phyloP scores from a whole-genome alignment of 2,113 vertebrate genomes.

The Taxidea taxus region DNA sequence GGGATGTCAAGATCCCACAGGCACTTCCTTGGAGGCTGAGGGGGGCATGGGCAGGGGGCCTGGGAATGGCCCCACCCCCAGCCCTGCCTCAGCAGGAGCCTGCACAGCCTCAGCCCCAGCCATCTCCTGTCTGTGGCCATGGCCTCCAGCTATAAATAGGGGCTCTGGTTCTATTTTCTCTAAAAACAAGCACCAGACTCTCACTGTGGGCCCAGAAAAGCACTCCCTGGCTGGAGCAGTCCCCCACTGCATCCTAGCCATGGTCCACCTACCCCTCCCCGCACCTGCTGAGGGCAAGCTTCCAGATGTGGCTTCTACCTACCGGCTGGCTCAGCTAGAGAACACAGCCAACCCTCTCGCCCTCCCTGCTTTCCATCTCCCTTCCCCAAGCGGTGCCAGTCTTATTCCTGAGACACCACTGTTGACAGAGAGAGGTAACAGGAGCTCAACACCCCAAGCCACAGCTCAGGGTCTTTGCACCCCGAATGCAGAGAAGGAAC shows the following conservation, averaged over 20 bases:
- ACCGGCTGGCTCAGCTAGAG: neutral
- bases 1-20: conserved; percentile 51
- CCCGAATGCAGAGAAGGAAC: neutral
- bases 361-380: neutral
- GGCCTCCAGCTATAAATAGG: conserved; percentile 69
- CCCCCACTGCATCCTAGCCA: neutral
- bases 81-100: neutral
- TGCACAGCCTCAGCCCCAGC: conserved; percentile 27
- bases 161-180: conserved; percentile 68
- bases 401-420: neutral
- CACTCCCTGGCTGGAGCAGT: neutral
- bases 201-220: conserved; percentile 58
- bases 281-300: neutral
- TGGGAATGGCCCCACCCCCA: conserved; percentile 21
- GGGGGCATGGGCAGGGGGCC: neutral
- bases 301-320: neutral
- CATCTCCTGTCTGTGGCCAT: conserved; percentile 11
- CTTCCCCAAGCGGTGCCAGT: no score
- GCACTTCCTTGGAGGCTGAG: conserved; percentile 51
- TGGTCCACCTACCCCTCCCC: no score
- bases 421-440: neutral
- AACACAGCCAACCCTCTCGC: accelerated
- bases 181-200: conserved; percentile 64
- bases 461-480: neutral
- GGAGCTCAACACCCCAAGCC: neutral